phyloP scores from a whole-genome alignment of 1,140 invertebrate species.

The Plectus sambesii region DNA sequence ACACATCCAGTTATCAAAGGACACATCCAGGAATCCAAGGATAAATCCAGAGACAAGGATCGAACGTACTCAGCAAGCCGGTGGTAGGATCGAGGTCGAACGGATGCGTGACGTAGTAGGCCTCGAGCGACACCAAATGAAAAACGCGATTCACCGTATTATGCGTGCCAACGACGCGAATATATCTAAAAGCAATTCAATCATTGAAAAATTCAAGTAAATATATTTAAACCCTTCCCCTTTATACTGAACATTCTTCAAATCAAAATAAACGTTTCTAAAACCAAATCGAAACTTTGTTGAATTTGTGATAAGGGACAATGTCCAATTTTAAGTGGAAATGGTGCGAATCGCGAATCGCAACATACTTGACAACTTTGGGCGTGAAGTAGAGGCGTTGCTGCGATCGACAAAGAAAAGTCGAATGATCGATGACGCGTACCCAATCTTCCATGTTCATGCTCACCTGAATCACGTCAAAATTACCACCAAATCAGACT shows the following conservation, averaged over 20 bases:
- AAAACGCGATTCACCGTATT: constrained; percentile 93
- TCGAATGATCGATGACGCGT: constrained; percentile 73
- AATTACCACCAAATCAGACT: too few species aligned
- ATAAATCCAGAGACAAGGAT: too few species aligned
- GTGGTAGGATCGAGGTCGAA: constrained; percentile 23
- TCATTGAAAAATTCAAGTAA: constrained; percentile 15
- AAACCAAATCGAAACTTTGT: too few species aligned
- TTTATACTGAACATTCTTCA: too few species aligned
- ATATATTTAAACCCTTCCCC: too few species aligned
- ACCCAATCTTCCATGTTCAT: constrained; percentile 91
- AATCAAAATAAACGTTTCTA: too few species aligned
- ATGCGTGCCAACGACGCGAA: constrained; percentile 78
- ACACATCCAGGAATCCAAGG: too few species aligned
- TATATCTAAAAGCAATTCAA: constrained; percentile 60
- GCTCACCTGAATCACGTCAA: constrained; percentile 87
- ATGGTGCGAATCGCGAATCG: too few species aligned
- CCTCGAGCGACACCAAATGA: constrained; percentile 80
- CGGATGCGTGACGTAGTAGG: constrained; percentile 58
- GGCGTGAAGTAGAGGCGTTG: constrained; percentile 82
- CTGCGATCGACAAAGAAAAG: constrained; percentile 88
- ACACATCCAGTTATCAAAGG: too few species aligned
- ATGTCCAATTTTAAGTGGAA: too few species aligned
- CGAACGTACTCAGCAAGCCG: constrained; percentile 22
- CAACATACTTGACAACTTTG: constrained; percentile 60
- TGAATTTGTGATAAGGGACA: too few species aligned